These are phyloP conservation scores for Ciona savignyi DNA, from an alignment of 23 tunicate genomes.

Conservation along the genomic window DNA sequence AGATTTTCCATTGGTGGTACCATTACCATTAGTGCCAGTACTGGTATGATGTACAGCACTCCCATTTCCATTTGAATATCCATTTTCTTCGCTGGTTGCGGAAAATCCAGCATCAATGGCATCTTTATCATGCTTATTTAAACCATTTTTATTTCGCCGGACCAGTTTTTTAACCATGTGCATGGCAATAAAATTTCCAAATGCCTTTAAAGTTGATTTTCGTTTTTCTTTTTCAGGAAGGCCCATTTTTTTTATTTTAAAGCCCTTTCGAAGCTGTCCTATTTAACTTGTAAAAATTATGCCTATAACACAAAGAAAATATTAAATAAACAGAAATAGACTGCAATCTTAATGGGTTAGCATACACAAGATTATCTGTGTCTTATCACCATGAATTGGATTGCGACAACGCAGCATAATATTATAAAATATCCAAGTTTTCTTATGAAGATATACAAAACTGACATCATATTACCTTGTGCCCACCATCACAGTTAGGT, in stretches of 20 bases:
- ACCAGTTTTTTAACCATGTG: slow-evolving; percentile 69
- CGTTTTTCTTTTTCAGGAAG: slow-evolving; percentile 3
- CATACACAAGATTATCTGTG: too few species aligned
- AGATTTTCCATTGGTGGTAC: background rate
- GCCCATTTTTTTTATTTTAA: background rate
- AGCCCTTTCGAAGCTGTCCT: too few species aligned
- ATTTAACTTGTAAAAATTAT: too few species aligned
- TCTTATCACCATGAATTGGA: too few species aligned
- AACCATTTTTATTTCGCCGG: slow-evolving; percentile 21
- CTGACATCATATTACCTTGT: too few species aligned
- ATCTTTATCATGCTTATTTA: slow-evolving; percentile 26
- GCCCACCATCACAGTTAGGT: too few species aligned
- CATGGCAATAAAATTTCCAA: slow-evolving; percentile 67
- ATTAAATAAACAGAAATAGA: too few species aligned
- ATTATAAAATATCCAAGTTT: too few species aligned
- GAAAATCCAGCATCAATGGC: slow-evolving; percentile 87
- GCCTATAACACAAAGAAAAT: too few species aligned
- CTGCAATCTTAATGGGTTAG: too few species aligned
- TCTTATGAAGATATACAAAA: too few species aligned
- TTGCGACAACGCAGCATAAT: too few species aligned
- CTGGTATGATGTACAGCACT: background rate
- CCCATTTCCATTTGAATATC: background rate
- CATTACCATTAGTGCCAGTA: background rate
- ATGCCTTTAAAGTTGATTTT: slow-evolving; percentile 54
- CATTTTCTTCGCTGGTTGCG: slow-evolving; percentile 12